These are phyloP conservation scores for Drosophila pegasa DNA, from an alignment of 2,888 invertebrate genomes.

Conservation along the genomic window DNA sequence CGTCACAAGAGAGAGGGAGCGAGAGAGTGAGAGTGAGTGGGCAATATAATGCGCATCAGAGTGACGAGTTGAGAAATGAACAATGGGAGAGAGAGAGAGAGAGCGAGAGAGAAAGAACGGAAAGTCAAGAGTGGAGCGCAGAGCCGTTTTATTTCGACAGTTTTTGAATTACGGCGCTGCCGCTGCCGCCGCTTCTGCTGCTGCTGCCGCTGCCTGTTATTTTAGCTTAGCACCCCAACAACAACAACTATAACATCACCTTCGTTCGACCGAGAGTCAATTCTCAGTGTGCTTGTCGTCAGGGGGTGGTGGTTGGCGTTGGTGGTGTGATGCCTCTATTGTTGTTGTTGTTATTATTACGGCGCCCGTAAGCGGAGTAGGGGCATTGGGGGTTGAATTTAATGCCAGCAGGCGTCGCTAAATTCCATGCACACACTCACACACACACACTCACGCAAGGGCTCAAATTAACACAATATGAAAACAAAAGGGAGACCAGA, in stretches of 20 bases:
- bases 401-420: constrained; percentile 51
- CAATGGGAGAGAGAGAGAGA: constrained; percentile 11
- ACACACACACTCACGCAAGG: constrained; percentile 28
- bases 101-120: constrained; percentile 18
- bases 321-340: constrained; percentile 25
- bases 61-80: constrained; percentile 28
- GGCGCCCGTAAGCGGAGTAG: constrained; percentile 21
- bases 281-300: constrained; percentile 31
- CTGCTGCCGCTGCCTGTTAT: constrained; percentile 49
- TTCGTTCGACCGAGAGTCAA: constrained; percentile 63
- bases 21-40: constrained; percentile 26
- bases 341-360: constrained; percentile 36
- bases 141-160: constrained; percentile 78
- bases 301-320: constrained; percentile 38
- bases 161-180: constrained; percentile 67
- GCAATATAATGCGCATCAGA: constrained; percentile 24
- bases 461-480: constrained; percentile 54
- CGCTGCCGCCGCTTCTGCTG: constrained; percentile 38
- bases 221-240: constrained; percentile 64
- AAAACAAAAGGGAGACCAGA: constrained; percentile 51
- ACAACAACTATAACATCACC: constrained; percentile 48
- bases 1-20: constrained; percentile 47
- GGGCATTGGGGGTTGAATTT: constrained; percentile 61
- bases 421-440: constrained; percentile 40
- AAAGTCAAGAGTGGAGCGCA: constrained; percentile 55